These are phyloP conservation scores for Paramisgurnus dabryanus DNA, from an alignment of 2,113 vertebrate genomes.

Conservation along the genomic window DNA sequence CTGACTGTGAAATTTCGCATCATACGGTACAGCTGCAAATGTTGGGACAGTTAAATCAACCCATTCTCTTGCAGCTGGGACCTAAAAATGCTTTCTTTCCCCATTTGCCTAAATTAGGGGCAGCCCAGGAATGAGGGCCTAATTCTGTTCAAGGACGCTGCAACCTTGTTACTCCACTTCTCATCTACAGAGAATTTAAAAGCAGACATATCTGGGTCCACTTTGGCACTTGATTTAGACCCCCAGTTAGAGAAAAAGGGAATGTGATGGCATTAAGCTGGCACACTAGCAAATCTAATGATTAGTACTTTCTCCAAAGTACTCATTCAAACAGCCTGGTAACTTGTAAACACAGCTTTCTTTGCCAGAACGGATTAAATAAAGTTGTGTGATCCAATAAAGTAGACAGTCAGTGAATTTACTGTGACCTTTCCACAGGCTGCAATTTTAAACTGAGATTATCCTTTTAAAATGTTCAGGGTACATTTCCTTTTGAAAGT, in stretches of 20 bases:
- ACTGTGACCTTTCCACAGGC: too few relatives aligned
- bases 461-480: too few relatives aligned
- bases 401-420: too few relatives aligned
- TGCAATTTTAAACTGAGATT: too few relatives aligned
- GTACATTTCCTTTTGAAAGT: too few relatives aligned
- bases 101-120: slow-evolving; percentile 25
- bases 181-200: slow-evolving; percentile 9
- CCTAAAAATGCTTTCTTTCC: slow-evolving; percentile 17
- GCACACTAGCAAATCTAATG: background rate
- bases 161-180: slow-evolving; percentile 10
- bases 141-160: slow-evolving; percentile 23
- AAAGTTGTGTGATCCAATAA: too few relatives aligned
- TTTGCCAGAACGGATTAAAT: too few relatives aligned
- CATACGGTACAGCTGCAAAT: slow-evolving; percentile 16
- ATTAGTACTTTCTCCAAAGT: slow-evolving; percentile 32
- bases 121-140: slow-evolving; percentile 14
- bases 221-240: too few relatives aligned
- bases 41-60: slow-evolving; percentile 22
- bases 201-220: background rate
- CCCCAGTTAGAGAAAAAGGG: too few relatives aligned
- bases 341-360: too few relatives aligned
- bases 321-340: too few relatives aligned
- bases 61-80: slow-evolving; percentile 2
- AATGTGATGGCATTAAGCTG: too few relatives aligned
- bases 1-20: background rate